Evolutionary conservation across 2,113 vertebrate species (phyloP), one percentile per base, ranked within the genome.

Genomic region (Callionymus lyra): DNA sequence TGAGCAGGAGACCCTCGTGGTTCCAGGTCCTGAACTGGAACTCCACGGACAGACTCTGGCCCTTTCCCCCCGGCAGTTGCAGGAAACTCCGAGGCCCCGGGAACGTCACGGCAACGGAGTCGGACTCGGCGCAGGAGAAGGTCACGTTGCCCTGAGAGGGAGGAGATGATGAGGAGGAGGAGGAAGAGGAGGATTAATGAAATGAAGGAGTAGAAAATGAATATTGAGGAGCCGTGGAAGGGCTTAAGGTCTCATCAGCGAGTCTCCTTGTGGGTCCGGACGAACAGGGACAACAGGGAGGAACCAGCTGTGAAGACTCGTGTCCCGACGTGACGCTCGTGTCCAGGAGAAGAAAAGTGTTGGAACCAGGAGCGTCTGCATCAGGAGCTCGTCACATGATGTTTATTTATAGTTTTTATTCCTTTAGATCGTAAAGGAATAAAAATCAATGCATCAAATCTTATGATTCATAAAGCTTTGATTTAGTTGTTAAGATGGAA

Each of bases 1-100:
- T 89, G 18, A 94, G 65, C 4, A 98, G 72, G 40, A 93, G 85
- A n/a, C 92, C 94, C 0, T 74, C 87, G 39, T 81, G 80, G 71
- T 96, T 93, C 94, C 94, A 98, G 0, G 93, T 97, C 34, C 91
- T 82, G 78, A 97, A 94, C 42, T 96, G 85, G 60, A 98, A 89
- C 44, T 65, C 73, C 8, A 90, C 53, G 1, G 76, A 72, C 37
- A 86, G 0, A 0, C 44, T 46, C 13, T 4, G 10, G 1, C 44
- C 12, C 0, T 49, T 12, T 19, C 53, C 16, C 10, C 6, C 12
- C 0, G 83, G 84, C 47, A 98, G 53, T 10, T 72, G 67, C 34
- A 97, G 71, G 60, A 87, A 92, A 62, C 92, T 94, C 33, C 63
- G 76, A 47, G 86, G 53, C 50, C 83, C 82, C 38, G 82, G 64